A percentile compares a stretch with the other conserved stretches of the same genome.
Evolutionary conservation across 2,797 vertebrate genomes (phyloP).

Genomic region (Platyrinchus mystaceus): DNA sequence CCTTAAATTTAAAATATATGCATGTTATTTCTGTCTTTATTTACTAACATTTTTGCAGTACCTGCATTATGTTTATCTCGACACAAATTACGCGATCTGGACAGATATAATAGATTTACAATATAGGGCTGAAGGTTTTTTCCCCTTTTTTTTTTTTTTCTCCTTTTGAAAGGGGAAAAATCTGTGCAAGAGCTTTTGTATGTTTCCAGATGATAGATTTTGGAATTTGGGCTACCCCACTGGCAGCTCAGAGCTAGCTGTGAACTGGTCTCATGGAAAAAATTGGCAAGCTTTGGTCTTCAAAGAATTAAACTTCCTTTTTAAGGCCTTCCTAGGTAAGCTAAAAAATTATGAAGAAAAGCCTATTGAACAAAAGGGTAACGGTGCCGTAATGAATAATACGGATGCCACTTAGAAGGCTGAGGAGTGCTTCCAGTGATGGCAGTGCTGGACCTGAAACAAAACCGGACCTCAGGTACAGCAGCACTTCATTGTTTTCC

Average conservation of each 20-base stretch:
- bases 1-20: constrained; percentile 89
- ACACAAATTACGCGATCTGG: constrained; percentile 76
- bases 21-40: constrained; percentile 87
- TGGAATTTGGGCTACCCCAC: constrained; percentile 99
- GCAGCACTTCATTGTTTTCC: constrained; percentile 64
- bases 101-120: constrained; percentile 90
- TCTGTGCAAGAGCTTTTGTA: constrained; percentile 96
- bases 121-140: constrained; percentile 76
- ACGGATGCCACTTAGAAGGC: constrained; percentile 64
- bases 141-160: neutral
- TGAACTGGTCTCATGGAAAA: constrained; percentile 99
- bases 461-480: constrained; percentile 72
- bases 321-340: constrained; percentile 98
- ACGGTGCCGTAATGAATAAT: constrained; percentile 67
- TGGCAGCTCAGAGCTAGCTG: constrained; percentile 96
- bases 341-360: constrained; percentile 91
- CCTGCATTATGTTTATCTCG: constrained; percentile 87
- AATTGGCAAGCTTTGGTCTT: constrained; percentile 98
- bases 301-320: constrained; percentile 98
- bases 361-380: constrained; percentile 84
- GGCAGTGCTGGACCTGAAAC: constrained; percentile 68
- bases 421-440: constrained; percentile 47
- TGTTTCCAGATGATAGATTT: constrained; percentile 99
- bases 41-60: constrained; percentile 82
- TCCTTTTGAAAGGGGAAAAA: constrained; percentile 83